These are phyloP conservation scores for Zaprionus taronus DNA, from an alignment of 1,140 invertebrate species.

Conservation along the genomic window DNA sequence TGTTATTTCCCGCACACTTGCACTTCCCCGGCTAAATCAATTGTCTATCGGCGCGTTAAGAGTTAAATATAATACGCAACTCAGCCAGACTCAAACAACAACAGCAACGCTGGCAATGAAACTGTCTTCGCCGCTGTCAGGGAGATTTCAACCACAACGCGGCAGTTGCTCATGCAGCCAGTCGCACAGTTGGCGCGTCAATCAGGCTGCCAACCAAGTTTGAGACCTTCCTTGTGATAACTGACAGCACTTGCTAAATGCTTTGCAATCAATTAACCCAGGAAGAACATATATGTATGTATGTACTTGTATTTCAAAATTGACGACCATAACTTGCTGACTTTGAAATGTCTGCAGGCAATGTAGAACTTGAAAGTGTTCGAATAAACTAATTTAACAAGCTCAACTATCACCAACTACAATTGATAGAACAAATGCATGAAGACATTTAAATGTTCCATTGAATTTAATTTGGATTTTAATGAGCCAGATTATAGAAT, in stretches of 20 bases:
- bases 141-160: neutral
- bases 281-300: neutral
- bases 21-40: slow-evolving; percentile 45
- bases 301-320: too few relatives aligned
- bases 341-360: neutral
- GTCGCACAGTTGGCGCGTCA: slow-evolving; percentile 11
- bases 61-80: slow-evolving; percentile 59
- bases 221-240: slow-evolving; percentile 33
- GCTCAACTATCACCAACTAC: too few relatives aligned
- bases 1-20: neutral
- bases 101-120: slow-evolving; percentile 10
- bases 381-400: too few relatives aligned
- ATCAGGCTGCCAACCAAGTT: slow-evolving; percentile 24
- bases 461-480: neutral
- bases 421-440: too few relatives aligned
- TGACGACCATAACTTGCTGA: neutral
- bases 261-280: slow-evolving; percentile 54
- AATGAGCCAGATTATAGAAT: neutral
- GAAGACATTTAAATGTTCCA: neutral
- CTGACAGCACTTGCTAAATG: slow-evolving; percentile 16
- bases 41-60: slow-evolving; percentile 65
- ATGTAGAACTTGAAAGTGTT: too few relatives aligned
- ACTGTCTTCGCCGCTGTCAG: neutral
- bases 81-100: neutral
- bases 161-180: slow-evolving; percentile 1